Base-by-base conservation (phyloP, 2,888 invertebrate genomes). In the Proisotoma minuta region DNA sequence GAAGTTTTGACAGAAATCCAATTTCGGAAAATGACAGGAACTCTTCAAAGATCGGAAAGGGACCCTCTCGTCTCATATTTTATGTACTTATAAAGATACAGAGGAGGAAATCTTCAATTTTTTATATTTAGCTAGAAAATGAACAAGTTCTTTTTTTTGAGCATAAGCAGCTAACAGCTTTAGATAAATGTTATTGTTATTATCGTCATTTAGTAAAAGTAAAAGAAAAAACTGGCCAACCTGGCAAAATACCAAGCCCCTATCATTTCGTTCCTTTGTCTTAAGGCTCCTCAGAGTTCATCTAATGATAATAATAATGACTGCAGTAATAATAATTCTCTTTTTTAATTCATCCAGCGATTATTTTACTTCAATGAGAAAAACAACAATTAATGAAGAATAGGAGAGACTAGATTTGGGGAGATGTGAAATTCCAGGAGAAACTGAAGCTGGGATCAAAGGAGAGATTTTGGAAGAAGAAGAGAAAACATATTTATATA, bases 1-100 rank as follows among this genome's bases (percentile, higher is more conserved):
- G 65, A 69, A 68, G 66, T 70, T 73, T 70, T 73, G 73, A 73
- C 73, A 73, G 71, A 73, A 71, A 73, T 73, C 73, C 73, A 73
- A 73, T 73, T 73, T 73, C 67, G 56, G 57, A 59, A 62, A 68
- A 68, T 70, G 71, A 71, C 71, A 71, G 73, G 59, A 54, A 60
- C 68, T 68, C 70, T 68, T 70, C 72, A 67, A 67, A 34, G 34
- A 34, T 47, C 26, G 43, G 51, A 27, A 3, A 51, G 28, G 51
- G 28, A 18, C 10, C 5, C 18, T 47, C 47, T 27, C n/a, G n/a
- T n/a, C n/a, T n/a, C n/a, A n/a, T n/a, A n/a, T n/a, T n/a, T n/a
- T n/a, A n/a, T n/a, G n/a, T n/a, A n/a, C n/a, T n/a, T n/a, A n/a
- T n/a, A n/a, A n/a, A n/a, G n/a, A n/a, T n/a, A n/a, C n/a, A n/a